Conservation (phyloP, 2,888 invertebrate species). For the Andrena haemorrhoa region DNA sequence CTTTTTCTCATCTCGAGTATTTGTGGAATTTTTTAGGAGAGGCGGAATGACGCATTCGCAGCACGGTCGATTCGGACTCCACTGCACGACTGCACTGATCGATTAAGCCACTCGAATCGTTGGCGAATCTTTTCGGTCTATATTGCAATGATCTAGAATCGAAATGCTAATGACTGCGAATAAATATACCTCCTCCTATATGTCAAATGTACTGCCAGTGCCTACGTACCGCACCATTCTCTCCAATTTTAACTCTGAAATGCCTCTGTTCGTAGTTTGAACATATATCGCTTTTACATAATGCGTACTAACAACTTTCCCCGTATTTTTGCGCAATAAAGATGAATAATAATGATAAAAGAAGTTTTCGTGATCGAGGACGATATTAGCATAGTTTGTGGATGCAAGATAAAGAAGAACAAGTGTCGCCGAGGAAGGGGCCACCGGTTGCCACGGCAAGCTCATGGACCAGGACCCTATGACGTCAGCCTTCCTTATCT, state of each 20-base stretch:
- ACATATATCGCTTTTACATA: too few species aligned
- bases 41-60: neutral
- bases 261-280: too few species aligned
- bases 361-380: neutral
- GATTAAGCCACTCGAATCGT: neutral
- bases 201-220: too few species aligned
- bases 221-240: too few species aligned
- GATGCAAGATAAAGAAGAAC: neutral
- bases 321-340: too few species aligned
- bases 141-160: too few species aligned
- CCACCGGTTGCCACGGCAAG: slow-evolving; percentile 10
- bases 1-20: neutral
- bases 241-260: too few species aligned
- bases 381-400: neutral
- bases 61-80: neutral
- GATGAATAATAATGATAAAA: neutral
- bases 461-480: neutral
- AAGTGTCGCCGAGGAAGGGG: neutral
- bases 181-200: too few species aligned
- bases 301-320: too few species aligned
- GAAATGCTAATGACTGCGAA: too few species aligned
- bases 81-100: neutral
- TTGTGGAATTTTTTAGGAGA: neutral
- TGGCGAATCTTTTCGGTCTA: neutral
- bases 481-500: slow-evolving; percentile 33